phyloP scores from a whole-genome alignment of 1,140 invertebrate species.

The Probaryconus sp. region DNA sequence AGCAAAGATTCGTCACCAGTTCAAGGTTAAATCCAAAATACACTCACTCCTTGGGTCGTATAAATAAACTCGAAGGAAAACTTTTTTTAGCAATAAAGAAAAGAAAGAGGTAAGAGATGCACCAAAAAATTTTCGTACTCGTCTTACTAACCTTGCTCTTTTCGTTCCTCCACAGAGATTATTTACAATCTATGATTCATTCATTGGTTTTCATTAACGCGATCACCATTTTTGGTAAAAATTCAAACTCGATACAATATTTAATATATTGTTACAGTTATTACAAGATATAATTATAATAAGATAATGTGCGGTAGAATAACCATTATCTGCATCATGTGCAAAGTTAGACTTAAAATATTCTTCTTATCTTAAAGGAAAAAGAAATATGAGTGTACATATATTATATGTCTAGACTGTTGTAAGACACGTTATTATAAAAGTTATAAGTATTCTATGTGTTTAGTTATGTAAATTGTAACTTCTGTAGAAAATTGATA shows the following conservation, averaged over 20 bases:
- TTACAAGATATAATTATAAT: background rate
- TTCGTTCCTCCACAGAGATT: conserved; percentile 12
- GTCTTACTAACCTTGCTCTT: conserved; percentile 53
- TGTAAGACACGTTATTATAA: background rate
- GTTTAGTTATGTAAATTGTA: conserved; percentile 2
- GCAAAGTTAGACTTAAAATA: too few relatives aligned
- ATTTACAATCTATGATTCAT: conserved; percentile 22
- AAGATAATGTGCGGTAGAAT: too few relatives aligned
- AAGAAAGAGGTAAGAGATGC: conserved; percentile 29
- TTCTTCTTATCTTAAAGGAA: too few relatives aligned
- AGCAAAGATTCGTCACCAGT: conserved; percentile 29
- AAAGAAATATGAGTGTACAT: too few relatives aligned
- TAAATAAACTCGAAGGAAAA: conserved; percentile 54
- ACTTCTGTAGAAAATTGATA: background rate
- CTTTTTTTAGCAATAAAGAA: conserved; percentile 35
- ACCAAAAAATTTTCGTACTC: conserved; percentile 40
- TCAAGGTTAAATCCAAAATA: conserved; percentile 53
- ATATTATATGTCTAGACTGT: conserved; percentile 11
- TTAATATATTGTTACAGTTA: too few relatives aligned
- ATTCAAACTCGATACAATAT: too few relatives aligned
- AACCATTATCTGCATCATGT: too few relatives aligned
- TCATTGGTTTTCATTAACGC: conserved; percentile 6
- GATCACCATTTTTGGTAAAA: conserved; percentile 9
- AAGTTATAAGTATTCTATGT: conserved; percentile 7
- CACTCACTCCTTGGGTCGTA: conserved; percentile 26